Evolutionary conservation across 2,113 vertebrate genomes (phyloP).

Genomic region (Chiloscyllium plagiosum): DNA sequence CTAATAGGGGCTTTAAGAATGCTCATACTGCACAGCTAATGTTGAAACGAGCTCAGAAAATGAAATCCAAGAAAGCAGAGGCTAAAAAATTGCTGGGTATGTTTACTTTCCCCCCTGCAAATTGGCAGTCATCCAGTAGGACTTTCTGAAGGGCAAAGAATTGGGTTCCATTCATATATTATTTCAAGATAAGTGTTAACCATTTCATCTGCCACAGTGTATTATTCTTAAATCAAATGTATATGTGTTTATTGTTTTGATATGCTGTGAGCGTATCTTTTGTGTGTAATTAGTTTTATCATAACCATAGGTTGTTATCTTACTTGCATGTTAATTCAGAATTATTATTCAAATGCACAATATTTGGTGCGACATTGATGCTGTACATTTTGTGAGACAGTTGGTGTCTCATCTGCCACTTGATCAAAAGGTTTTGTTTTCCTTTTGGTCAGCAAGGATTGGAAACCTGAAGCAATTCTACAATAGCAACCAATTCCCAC

Average conservation of each 20-base stretch:
- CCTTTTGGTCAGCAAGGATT: not conserved
- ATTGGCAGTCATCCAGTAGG: constrained; percentile 24
- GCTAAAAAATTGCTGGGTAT: constrained; percentile 62
- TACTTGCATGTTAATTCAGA: not conserved
- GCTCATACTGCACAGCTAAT: constrained; percentile 76
- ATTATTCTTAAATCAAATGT: not conserved
- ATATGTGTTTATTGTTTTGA: not conserved
- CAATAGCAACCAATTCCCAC: not conserved
- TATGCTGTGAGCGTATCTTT: not conserved
- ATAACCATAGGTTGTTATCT: not conserved
- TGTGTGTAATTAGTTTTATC: not conserved
- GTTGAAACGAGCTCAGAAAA: constrained; percentile 83
- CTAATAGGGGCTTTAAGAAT: constrained; percentile 78
- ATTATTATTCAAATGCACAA: not conserved
- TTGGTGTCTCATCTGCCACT: not conserved
- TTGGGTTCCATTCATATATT: not conserved
- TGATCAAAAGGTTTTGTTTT: not conserved
- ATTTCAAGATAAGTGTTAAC: not conserved
- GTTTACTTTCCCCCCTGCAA: constrained; percentile 42
- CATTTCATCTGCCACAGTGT: not conserved
- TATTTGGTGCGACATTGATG: too few relatives aligned
- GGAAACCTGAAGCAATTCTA: not conserved
- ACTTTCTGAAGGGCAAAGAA: not conserved
- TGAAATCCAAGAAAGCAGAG: constrained; percentile 68
- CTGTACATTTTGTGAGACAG: not conserved